phyloP scores from a whole-genome alignment of 53 echinoderm and acorn worm species.

The Echinarachnius parma region DNA sequence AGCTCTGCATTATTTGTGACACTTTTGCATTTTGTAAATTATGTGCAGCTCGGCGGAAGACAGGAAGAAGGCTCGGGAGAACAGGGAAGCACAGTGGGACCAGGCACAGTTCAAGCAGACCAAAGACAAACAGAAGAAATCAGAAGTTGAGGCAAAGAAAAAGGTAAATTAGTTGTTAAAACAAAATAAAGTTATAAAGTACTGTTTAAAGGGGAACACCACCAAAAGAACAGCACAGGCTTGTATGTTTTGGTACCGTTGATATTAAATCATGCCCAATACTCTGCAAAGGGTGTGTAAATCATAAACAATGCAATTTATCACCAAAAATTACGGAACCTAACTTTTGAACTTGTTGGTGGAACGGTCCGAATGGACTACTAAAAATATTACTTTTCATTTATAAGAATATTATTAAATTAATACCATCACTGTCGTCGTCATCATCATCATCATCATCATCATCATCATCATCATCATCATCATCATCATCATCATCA shows the following conservation, averaged over 20 bases:
- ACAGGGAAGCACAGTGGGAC: constrained; percentile 75
- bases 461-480: constrained; percentile 6
- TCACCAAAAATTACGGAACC: too few relatives aligned
- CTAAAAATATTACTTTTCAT: too few relatives aligned
- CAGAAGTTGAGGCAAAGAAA: constrained; percentile 52
- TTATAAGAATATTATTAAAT: not conserved
- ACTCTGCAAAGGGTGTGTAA: too few relatives aligned
- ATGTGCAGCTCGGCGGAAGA: constrained; percentile 86
- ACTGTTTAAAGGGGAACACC: too few relatives aligned
- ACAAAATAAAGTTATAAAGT: too few relatives aligned
- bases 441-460: constrained; percentile 29
- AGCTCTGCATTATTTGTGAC: not conserved
- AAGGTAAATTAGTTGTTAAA: constrained; percentile 51
- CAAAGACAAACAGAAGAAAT: constrained; percentile 23
- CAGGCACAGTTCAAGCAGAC: constrained; percentile 39
- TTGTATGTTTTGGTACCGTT: too few relatives aligned
- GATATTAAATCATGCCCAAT: too few relatives aligned
- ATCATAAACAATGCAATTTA: too few relatives aligned
- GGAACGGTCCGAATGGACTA: too few relatives aligned
- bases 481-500: constrained; percentile 9
- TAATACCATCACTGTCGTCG: not conserved
- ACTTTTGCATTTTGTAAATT: not conserved
- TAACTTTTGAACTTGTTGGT: too few relatives aligned
- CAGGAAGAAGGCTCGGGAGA: constrained; percentile 59
- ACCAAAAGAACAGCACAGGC: too few relatives aligned